Evolutionary conservation across 2,113 vertebrate genomes (phyloP), one percentile per base, ranked within the genome.

Genomic region (Anguilla rostrata): DNA sequence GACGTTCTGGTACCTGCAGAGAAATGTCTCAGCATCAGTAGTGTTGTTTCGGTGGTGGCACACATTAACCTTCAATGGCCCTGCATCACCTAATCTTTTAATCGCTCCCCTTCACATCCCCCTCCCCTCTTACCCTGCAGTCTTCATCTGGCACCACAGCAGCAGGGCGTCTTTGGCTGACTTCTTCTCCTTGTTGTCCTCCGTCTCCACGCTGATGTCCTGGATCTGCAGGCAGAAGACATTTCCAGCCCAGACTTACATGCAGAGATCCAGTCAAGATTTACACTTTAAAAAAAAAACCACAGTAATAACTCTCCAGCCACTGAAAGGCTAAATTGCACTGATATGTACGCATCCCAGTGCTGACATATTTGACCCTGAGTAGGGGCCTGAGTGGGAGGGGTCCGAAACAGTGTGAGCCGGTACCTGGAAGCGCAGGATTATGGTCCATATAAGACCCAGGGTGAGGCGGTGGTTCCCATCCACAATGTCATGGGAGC

Each of bases 141-240:
- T 98, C 93, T 99, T 99, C 98, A 98, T 99, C 94, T 99, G 97
- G 92, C 98, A 99, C 98, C 98, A 99, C 63, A 98, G 95, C 87
- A 98, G 94, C 86, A 98, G 93, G 2, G 98, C 98, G 8, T 99
- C 98, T 94, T 99, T 99, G 88, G 98, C 98, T 0, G 97, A 98
- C 86, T 98, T 98, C 87, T 97, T 97, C 92, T 99, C 97, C 89
- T 97, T 98, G 92, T 98, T 99, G 93, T 98, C 98, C 88, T 95
- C 97, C 0, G 97, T 98, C 91, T 97, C 97, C 87, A 99, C 97
- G 3, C 97, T 98, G 92, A 99, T 99, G 92, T 99, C 98, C 88
- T 99, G 97, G 91, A 99, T 99, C 98, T 99, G 83, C 83, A 78
- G 87, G 71, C 34, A 84, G 20, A 89, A 15, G 53, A 60, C 7